Percentiles rank a stretch among this genome's conserved stretches.
Evolutionary conservation across 64 coral and sea anemone genomes (phyloP).

Genomic region (Actinia tenebrosa): DNA sequence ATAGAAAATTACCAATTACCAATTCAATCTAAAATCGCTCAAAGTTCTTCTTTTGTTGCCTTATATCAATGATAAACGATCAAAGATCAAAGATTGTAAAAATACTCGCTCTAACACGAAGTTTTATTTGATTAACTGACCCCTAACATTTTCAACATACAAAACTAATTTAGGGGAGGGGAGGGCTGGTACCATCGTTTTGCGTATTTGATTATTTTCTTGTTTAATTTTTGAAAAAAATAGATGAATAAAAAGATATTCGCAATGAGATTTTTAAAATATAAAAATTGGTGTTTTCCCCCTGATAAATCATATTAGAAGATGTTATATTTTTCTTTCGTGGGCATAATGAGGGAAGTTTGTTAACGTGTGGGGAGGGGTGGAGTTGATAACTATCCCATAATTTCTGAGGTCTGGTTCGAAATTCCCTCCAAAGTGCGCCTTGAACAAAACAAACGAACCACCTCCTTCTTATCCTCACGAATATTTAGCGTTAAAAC

Average conservation of each 20-base stretch:
- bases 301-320: neutral
- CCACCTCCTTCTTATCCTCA: conserved; percentile 28
- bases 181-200: neutral
- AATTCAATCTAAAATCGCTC: neutral
- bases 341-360: neutral
- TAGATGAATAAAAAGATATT: neutral
- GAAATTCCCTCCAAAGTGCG: conserved; percentile 67
- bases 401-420: conserved; percentile 45
- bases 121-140: neutral
- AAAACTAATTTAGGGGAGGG: neutral
- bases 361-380: neutral
- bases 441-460: neutral
- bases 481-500: conserved; percentile 8
- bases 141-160: neutral
- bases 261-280: no score
- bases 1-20: neutral
- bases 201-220: neutral
- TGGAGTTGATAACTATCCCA: conserved; percentile 4
- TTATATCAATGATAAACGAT: neutral
- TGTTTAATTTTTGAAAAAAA: neutral
- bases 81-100: neutral
- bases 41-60: neutral
- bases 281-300: no score
- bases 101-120: neutral
- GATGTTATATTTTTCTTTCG: neutral